Base-by-base conservation (phyloP, 1,140 invertebrate genomes). In the Dendroctonus ponderosae region DNA sequence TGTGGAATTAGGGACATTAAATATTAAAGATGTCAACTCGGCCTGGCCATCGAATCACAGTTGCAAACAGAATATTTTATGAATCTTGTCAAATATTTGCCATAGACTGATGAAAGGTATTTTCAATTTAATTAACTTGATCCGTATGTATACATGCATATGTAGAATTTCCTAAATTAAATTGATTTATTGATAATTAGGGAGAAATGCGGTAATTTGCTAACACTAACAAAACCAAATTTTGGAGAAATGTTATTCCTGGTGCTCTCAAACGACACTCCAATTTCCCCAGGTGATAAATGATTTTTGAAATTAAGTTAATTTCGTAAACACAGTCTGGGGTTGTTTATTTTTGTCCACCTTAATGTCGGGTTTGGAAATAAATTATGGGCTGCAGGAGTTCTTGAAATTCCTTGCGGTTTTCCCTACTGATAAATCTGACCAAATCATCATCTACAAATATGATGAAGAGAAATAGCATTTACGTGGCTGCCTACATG, bases 41-140 rank as follows among this genome's bases (percentile, higher is more conserved):
- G 41, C 44, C 52, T 67, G 65, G 60, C 58, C 66, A 67, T 67
- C 59, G 57, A 67, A 61, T 67, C 65, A 67, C 58, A 46, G 56
- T 52, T 38, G 58, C 51, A 67, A 67, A 67, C 66, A 57, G 66
- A 67, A 67, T 67, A 50, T 56, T 67, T 56, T 56, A 67, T 62
- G 50, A 67, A 67, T 50, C 59, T 67, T 39, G 58, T n/a, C 66
- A 67, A 67, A 67, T 62, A 67, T 67, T 67, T 62, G 66, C 48
- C 57, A 42, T 61, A 12, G 9, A 7, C 12, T 41, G 48, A 12
- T 15, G 15, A 56, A 7, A 8, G 38, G 53, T 56, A 56, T 26
- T 56, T 56, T 38, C 53, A 40, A 52, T 52, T 52, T 8, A 46
- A 46, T 52, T 52, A 52, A 15, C 9, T 9, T 46, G 9, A 14